Conservation (phyloP, 2,888 invertebrate species). For the Slavum lentiscoides region DNA sequence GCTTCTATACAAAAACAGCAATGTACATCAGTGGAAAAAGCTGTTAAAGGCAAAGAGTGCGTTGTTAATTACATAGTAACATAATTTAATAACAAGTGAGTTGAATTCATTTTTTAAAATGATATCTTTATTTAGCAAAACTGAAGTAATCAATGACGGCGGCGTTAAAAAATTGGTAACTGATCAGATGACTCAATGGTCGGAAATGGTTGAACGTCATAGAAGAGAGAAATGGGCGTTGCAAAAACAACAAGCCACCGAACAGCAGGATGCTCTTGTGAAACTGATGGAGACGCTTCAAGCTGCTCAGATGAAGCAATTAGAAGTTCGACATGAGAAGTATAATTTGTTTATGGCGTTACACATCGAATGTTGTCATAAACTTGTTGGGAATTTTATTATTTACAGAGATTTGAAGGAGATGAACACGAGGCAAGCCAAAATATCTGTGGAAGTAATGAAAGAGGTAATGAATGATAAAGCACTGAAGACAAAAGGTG, state of each 20-base stretch:
- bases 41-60: slow-evolving; percentile 91
- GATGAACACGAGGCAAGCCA: slow-evolving; percentile 91
- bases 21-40: slow-evolving; percentile 87
- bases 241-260: slow-evolving; percentile 79
- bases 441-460: slow-evolving; percentile 94
- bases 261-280: slow-evolving; percentile 73
- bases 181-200: slow-evolving; percentile 94
- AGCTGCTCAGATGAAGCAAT: slow-evolving; percentile 81
- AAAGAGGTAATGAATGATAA: slow-evolving; percentile 96
- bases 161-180: slow-evolving; percentile 80
- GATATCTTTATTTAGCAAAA: slow-evolving; percentile 67
- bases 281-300: slow-evolving; percentile 84
- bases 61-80: slow-evolving; percentile 57
- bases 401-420: slow-evolving; percentile 85
- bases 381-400: background rate
- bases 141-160: slow-evolving; percentile 77
- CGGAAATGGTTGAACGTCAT: slow-evolving; percentile 82
- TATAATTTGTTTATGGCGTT: slow-evolving; percentile 57
- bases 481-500: slow-evolving; percentile 93
- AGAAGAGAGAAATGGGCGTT: slow-evolving; percentile 80
- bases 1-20: slow-evolving; percentile 87
- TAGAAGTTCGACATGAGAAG: slow-evolving; percentile 87
- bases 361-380: background rate
- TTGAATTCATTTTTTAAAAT: background rate
- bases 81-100: background rate